Percentiles rank a stretch among this genome's conserved stretches.
Conservation (phyloP, 2,888 invertebrate genomes). For the Meteorus cinctellus region DNA sequence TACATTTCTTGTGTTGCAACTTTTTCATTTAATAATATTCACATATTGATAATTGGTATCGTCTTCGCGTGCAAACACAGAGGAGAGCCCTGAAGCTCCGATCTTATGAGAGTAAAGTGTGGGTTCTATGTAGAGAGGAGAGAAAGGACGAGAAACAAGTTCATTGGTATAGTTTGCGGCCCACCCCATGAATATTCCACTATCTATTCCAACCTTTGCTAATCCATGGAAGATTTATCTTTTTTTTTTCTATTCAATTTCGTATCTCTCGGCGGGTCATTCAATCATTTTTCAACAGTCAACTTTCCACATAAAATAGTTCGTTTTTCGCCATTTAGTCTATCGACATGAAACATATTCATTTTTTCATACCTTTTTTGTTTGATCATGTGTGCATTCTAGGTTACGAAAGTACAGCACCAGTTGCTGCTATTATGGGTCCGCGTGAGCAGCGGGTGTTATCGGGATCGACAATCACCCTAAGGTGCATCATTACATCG, state of each 20-base stretch:
- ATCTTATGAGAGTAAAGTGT: background rate
- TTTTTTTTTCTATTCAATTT: background rate
- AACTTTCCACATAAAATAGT: background rate
- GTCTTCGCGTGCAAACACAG: too few species aligned
- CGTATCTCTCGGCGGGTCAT: background rate
- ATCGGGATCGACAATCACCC: conserved; percentile 76
- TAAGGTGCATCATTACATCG: conserved; percentile 76
- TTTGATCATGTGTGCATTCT: conserved; percentile 57
- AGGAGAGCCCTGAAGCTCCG: too few species aligned
- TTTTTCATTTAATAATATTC: background rate
- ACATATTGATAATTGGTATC: too few species aligned
- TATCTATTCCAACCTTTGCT: conserved; percentile 11
- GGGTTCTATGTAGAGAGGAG: background rate
- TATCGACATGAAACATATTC: background rate
- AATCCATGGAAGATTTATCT: background rate
- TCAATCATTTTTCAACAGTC: background rate
- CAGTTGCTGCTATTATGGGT: conserved; percentile 75
- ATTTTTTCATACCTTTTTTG: conserved; percentile 53
- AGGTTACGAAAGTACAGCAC: conserved; percentile 72
- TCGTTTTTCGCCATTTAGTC: background rate
- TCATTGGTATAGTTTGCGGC: conserved; percentile 37
- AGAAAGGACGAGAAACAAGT: conserved; percentile 8
- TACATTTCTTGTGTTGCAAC: background rate
- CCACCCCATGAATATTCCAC: conserved; percentile 39
- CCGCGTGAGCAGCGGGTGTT: conserved; percentile 76